These are phyloP conservation scores for Phaonia tiefii DNA, from an alignment of 2,888 invertebrate species.

Conservation along the genomic window DNA sequence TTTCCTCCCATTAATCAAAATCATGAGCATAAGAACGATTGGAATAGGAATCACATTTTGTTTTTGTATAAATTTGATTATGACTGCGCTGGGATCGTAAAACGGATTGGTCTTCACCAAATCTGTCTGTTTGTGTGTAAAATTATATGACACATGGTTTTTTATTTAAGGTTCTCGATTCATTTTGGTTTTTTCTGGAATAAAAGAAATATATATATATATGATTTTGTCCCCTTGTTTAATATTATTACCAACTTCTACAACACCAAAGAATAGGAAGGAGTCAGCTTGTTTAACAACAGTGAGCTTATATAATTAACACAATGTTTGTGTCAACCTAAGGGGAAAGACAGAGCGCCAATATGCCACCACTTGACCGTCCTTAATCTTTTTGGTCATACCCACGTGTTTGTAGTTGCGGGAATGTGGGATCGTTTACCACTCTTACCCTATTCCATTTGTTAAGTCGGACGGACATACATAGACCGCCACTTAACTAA, in stretches of 20 bases:
- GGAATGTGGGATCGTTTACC: conserved; percentile 7
- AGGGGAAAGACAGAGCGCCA: conserved; percentile 6
- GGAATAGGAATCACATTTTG: too few relatives aligned
- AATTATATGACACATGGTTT: not conserved
- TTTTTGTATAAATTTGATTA: too few relatives aligned
- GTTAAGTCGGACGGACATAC: not conserved
- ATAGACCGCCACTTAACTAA: conserved; percentile 41
- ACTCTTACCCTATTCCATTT: not conserved
- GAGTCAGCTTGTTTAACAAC: not conserved
- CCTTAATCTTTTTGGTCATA: conserved; percentile 11
- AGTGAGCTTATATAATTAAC: conserved; percentile 24
- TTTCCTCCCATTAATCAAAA: too few relatives aligned
- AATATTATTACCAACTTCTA: not conserved
- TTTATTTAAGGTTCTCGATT: not conserved
- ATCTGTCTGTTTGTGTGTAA: not conserved
- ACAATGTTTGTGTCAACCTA: conserved; percentile 2
- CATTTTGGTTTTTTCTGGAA: not conserved
- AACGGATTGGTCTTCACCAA: not conserved
- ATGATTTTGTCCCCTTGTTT: not conserved
- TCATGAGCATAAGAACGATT: too few relatives aligned
- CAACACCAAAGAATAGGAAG: not conserved
- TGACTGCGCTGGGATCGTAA: too few relatives aligned
- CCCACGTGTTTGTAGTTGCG: not conserved
- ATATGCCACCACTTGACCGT: conserved; percentile 13
- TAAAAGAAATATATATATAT: not conserved